Conservation (phyloP, 2,113 vertebrate species). For the Osmerus eperlanus region DNA sequence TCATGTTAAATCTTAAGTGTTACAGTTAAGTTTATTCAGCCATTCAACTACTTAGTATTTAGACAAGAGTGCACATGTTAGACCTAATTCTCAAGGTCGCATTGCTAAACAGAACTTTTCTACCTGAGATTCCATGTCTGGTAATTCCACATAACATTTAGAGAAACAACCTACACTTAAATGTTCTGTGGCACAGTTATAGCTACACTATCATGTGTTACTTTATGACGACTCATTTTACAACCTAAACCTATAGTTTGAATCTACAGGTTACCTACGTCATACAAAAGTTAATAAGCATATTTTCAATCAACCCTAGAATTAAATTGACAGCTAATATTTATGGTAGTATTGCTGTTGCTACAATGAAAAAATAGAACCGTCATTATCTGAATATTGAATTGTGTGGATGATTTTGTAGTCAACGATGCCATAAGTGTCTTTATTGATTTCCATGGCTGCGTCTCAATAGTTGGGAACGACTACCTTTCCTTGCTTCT, state of each 20-base stretch:
- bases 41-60: slow-evolving; percentile 49
- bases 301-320: slow-evolving; percentile 6
- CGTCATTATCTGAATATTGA: slow-evolving; percentile 57
- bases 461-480: slow-evolving; percentile 59
- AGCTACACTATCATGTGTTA: slow-evolving; percentile 57
- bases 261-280: slow-evolving; percentile 57
- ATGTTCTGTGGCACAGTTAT: slow-evolving; percentile 47
- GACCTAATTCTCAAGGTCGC: slow-evolving; percentile 48
- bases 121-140: slow-evolving; percentile 69
- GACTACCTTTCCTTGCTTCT: slow-evolving; percentile 15
- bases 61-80: slow-evolving; percentile 63
- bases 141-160: slow-evolving; percentile 52
- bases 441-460: slow-evolving; percentile 59
- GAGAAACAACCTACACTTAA: slow-evolving; percentile 61
- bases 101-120: slow-evolving; percentile 54
- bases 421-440: slow-evolving; percentile 21
- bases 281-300: slow-evolving; percentile 49
- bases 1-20: slow-evolving; percentile 40
- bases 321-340: slow-evolving; percentile 43
- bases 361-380: slow-evolving; percentile 73
- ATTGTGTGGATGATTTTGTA: slow-evolving; percentile 48
- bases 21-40: slow-evolving; percentile 64
- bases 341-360: slow-evolving; percentile 71
- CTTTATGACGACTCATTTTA: slow-evolving; percentile 30
- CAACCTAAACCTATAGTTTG: not conserved